Evolutionary conservation across 2,888 invertebrate genomes (phyloP), one percentile per base, ranked within the genome.

Genomic region (Pharmacophagus antenor): DNA sequence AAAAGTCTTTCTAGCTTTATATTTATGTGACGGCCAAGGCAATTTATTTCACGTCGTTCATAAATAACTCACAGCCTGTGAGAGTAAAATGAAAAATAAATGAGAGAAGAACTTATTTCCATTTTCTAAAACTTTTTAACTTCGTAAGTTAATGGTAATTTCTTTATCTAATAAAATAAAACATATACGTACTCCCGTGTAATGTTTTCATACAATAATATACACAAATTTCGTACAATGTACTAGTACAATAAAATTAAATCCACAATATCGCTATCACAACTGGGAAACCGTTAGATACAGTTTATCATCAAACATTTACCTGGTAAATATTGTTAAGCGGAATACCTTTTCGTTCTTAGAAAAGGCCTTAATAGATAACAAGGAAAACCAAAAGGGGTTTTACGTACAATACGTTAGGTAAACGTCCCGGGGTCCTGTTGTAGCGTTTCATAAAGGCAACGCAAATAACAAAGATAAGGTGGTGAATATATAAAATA

Each of bases 401-500:
- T 15, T 41, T 23, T 7, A 25, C 25, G 6, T 25, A 56, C 50
- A 50, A 50, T 50, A 56, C 50, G 56, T 27, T 50, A 44, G 50
- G 50, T 56, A 56, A 56, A 56, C 42, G 50, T 56, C 25, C 27
- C 41, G 23, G 27, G 56, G 27, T 56, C 25, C 56, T 17, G 22
- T 48, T 44, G 44, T 57, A 57, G 27, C 25, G 51, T 51, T 52
- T 52, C 58, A 58, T 58, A 58, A 53, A 58, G 59, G 49, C 44
- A 55, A 54, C 49, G 44, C 60, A 51, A 56, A 58, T 58, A 58
- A 54, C 48, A 53, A 55, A 60, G 60, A 60, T 60, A 60, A 60
- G 55, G 55, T 60, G 37, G 60, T 60, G 37, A 50, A 60, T 60
- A 53, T 60, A 60, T 60, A 60, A 56, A 60, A 56, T 56, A 60